phyloP scores from a whole-genome alignment of 2,113 vertebrate genomes.

The Otocyon megalotis region DNA sequence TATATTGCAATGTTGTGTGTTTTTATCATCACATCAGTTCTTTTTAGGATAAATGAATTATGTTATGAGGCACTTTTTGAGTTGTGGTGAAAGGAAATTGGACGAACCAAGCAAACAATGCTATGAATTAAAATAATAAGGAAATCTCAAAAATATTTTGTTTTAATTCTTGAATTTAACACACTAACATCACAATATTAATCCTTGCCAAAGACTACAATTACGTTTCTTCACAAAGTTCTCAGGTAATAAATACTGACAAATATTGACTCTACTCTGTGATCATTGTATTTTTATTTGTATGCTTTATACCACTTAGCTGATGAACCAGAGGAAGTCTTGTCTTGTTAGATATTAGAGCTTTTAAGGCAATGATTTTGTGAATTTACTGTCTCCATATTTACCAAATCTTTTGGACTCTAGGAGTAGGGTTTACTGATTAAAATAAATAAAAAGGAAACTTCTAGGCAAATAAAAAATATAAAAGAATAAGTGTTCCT shows the following conservation, averaged over 20 bases:
- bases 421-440: neutral
- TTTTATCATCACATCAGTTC: neutral
- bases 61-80: neutral
- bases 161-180: neutral
- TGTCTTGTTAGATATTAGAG: neutral
- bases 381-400: neutral
- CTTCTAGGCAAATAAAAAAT: slow-evolving; percentile 51
- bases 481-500: neutral
- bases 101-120: neutral
- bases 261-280: neutral
- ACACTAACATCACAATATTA: neutral
- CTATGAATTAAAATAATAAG: neutral
- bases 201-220: neutral
- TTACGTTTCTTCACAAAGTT: neutral
- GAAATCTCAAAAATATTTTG: neutral
- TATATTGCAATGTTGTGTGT: neutral
- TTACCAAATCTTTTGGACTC: neutral
- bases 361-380: neutral
- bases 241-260: neutral
- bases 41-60: neutral
- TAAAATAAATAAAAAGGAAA: neutral
- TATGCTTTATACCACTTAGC: neutral
- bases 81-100: neutral
- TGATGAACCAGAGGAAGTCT: neutral
- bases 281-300: slow-evolving; percentile 5